Evolutionary conservation across 2,888 invertebrate species (phyloP), one percentile per base, ranked within the genome.

Genomic region (Andrena trimmerana): DNA sequence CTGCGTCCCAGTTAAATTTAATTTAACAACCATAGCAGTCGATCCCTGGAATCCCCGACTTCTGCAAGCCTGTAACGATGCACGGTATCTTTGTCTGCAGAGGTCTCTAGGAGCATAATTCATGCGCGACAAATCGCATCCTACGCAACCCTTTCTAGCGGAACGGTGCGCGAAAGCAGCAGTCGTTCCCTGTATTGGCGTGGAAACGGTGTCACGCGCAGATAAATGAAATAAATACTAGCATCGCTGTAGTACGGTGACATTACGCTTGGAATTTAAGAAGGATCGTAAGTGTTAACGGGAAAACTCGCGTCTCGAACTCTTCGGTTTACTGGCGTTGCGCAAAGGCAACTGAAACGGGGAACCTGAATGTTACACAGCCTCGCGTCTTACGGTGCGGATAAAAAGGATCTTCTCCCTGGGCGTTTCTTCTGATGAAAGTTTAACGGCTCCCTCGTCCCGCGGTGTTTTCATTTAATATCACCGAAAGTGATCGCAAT

Each of bases 401-500:
- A 16, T 42, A 1, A 42, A 42, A 1, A 16, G 16, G 42, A 42
- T 5, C 42, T 42, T 42, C 16, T 42, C 42, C 16, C 16, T 42
- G 16, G 42, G 4, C 16, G 42, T 42, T 16, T 42, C 4, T 4
- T 42, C 42, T 16, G 16, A 4, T 16, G 16, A 42, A 42, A 42
- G 42, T 42, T 42, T 42, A 5, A 42, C 13, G 16, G 42, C 42
- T 16, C 1, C 4, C 50, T 50, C 16, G 50, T 36, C n/a, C 10
- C 20, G 4, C 3, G 20, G 7, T 66, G 8, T 50, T 50, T 50
- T 66, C 66, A n/a, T 50, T 50, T 50, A 66, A 66, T 50, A 66
- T 66, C n/a, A 2, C 10, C n/a, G 50, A 31, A 66, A 50, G 27
- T 50, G 29, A 29, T 66, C 7, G 10, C 8, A n/a, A 4, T 16